Percentiles rank a stretch among this genome's conserved stretches.
Conservation (phyloP, 2,113 vertebrate genomes). For the Lamprologus ornatipinnis region DNA sequence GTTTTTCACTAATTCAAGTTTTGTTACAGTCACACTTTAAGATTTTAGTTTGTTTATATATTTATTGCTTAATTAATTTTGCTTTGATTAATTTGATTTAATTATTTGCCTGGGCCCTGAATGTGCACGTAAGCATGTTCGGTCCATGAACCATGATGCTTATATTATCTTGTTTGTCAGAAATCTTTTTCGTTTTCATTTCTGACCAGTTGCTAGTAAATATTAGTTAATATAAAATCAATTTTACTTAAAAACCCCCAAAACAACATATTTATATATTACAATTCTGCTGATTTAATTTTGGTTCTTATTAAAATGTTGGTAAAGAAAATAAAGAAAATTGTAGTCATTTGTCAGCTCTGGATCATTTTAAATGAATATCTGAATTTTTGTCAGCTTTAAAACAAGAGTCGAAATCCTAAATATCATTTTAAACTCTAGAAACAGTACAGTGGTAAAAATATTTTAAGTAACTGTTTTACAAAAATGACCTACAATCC, state of each 20-base stretch:
- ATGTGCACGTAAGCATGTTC: background rate
- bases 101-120: background rate
- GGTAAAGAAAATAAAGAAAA: background rate
- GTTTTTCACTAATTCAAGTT: background rate
- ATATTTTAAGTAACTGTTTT: background rate
- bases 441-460: background rate
- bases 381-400: background rate
- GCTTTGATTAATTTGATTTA: background rate
- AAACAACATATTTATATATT: background rate
- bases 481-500: background rate
- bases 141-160: background rate
- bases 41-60: background rate
- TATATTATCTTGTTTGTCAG: background rate
- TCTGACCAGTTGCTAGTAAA: background rate
- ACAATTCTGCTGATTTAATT: background rate
- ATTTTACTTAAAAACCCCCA: rapidly evolving
- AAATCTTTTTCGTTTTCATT: background rate
- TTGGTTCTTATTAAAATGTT: background rate
- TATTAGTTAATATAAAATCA: background rate
- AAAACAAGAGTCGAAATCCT: background rate
- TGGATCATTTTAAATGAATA: background rate
- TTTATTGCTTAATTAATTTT: background rate
- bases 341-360: background rate
- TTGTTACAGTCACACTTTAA: background rate
- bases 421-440: background rate